Percentiles rank a stretch among this genome's conserved stretches.
These are phyloP conservation scores for Oxyruncus cristatus DNA, from an alignment of 2,113 vertebrate species.

Conservation along the genomic window DNA sequence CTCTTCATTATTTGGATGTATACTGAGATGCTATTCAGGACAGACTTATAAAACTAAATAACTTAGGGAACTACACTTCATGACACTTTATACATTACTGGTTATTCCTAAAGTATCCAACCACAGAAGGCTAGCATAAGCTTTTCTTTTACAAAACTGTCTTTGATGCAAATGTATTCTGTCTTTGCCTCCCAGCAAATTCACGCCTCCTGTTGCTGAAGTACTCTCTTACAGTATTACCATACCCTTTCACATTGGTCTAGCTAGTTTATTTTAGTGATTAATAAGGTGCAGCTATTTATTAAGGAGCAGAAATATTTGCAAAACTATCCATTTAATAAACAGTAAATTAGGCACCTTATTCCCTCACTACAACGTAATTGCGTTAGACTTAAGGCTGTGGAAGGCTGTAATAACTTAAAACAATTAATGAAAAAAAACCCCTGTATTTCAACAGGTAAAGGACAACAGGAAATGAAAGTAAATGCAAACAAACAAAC, in stretches of 20 bases:
- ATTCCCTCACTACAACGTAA: not conserved
- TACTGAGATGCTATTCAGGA: not conserved
- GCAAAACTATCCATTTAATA: not conserved
- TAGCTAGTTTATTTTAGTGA: not conserved
- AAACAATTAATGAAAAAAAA: not conserved
- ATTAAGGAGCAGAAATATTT: not conserved
- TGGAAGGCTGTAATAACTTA: not conserved
- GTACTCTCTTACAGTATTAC: not conserved
- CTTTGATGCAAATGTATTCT: not conserved
- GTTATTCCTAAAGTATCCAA: not conserved
- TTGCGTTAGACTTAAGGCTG: not conserved
- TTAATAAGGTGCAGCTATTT: not conserved
- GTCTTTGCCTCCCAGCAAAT: not conserved
- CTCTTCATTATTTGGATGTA: not conserved
- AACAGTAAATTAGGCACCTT: not conserved
- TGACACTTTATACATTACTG: not conserved
- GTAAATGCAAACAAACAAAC: not conserved
- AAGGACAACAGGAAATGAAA: not conserved
- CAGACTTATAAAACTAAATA: not conserved
- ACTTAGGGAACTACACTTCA: not conserved
- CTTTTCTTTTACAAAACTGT: not conserved
- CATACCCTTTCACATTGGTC: not conserved
- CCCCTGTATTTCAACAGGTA: not conserved
- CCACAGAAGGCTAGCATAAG: not conserved
- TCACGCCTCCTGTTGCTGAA: not conserved